These are phyloP conservation scores for Drosophila demipolita DNA, from an alignment of 2,888 invertebrate species.

Conservation along the genomic window DNA sequence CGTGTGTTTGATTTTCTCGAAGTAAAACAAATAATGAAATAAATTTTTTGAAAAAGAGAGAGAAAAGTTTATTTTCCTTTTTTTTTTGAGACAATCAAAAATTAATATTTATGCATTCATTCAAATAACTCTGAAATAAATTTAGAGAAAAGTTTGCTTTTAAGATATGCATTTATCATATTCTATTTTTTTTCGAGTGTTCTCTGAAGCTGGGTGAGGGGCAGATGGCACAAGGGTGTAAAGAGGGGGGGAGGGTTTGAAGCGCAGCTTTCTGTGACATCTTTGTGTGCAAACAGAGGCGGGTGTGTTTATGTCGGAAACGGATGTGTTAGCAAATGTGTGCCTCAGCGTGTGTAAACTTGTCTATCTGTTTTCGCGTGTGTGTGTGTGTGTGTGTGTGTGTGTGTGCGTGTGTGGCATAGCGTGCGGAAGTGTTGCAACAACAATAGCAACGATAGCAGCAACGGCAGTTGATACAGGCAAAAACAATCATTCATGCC, in stretches of 20 bases:
- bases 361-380: slow-evolving; percentile 7
- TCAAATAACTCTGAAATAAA: background rate
- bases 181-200: background rate
- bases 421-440: slow-evolving; percentile 51
- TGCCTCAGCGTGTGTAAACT: background rate
- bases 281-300: slow-evolving; percentile 63
- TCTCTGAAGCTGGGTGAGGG: background rate
- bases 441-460: slow-evolving; percentile 32
- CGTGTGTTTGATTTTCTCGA: background rate
- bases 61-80: background rate
- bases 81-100: background rate
- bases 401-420: slow-evolving; percentile 21
- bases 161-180: background rate
- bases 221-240: background rate
- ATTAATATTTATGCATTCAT: background rate
- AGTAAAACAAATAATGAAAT: background rate
- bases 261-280: slow-evolving; percentile 48
- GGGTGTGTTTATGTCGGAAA: slow-evolving; percentile 76
- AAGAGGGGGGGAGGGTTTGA: background rate
- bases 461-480: slow-evolving; percentile 28
- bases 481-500: slow-evolving; percentile 57
- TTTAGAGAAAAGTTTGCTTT: background rate
- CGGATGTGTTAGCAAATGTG: slow-evolving; percentile 59
- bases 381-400: slow-evolving; percentile 23
- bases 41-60: background rate